Conservation (phyloP, 2,113 vertebrate genomes). For the Leptodactylus fuscus region DNA sequence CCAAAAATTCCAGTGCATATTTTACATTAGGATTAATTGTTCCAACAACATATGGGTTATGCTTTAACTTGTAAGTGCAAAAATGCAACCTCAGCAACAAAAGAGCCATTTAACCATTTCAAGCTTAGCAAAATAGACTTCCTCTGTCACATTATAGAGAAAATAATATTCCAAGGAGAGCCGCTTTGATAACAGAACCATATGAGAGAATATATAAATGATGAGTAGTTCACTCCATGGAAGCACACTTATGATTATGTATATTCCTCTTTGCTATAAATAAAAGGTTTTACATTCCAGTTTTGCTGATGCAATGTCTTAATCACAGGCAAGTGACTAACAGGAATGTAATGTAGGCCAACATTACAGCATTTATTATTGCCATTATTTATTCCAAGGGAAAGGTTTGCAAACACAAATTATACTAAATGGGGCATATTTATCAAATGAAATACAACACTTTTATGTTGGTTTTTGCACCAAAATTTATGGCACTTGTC, state of each 20-base stretch:
- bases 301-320: slow-evolving; percentile 9
- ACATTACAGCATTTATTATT: slow-evolving; percentile 13
- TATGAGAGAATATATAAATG: neutral
- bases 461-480: no score
- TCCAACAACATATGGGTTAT: slow-evolving; percentile 63
- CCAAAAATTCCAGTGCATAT: slow-evolving; percentile 72
- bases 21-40: slow-evolving; percentile 62
- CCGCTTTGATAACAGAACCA: neutral
- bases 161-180: neutral
- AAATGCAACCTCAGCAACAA: slow-evolving; percentile 64
- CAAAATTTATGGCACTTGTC: no score
- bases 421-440: no score
- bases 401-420: neutral
- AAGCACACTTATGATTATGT: neutral
- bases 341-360: slow-evolving; percentile 3
- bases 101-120: slow-evolving; percentile 31
- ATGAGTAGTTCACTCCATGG: neutral
- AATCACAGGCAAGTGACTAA: slow-evolving; percentile 20
- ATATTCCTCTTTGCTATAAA: neutral
- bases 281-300: slow-evolving; percentile 13
- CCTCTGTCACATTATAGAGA: neutral
- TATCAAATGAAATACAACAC: no score
- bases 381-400: neutral
- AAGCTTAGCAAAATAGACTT: neutral
- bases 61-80: slow-evolving; percentile 67